Percentiles rank a stretch among this genome's conserved stretches.
These are phyloP conservation scores for Axinella damicornis DNA, from an alignment of 37 sponge, comb jelly and placozoan genomes.

Conservation along the genomic window DNA sequence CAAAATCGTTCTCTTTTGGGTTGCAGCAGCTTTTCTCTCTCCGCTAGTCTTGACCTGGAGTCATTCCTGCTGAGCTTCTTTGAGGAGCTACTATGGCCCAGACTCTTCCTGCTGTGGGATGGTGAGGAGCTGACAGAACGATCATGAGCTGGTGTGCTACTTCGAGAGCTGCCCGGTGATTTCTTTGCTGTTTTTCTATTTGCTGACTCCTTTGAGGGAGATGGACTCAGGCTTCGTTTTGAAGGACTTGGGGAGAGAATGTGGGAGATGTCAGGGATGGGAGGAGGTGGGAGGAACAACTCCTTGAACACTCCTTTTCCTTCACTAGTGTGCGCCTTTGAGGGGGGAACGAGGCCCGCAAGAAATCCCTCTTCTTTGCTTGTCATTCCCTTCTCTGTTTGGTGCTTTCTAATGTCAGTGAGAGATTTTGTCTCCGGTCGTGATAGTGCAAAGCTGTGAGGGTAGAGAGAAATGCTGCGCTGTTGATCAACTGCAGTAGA, in stretches of 20 bases:
- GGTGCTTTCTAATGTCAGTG: not conserved
- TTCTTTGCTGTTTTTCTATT: not conserved
- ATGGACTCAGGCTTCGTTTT: not conserved
- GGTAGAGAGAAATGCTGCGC: not conserved
- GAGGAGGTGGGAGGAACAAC: conserved; percentile 65
- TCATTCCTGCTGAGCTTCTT: not conserved
- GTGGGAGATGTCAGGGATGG: conserved; percentile 10
- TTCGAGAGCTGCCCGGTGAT: not conserved
- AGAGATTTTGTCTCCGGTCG: conserved; percentile 2
- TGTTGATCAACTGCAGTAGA: not conserved
- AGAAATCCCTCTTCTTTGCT: conserved; percentile 1
- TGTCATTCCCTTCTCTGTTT: not conserved
- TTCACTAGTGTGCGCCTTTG: not conserved
- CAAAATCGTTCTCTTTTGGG: conserved; percentile 34
- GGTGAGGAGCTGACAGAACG: not conserved
- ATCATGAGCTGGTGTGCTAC: not conserved
- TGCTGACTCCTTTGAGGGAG: not conserved
- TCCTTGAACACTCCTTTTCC: conserved; percentile 49
- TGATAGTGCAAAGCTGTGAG: not conserved
- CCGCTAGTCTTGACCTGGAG: not conserved
- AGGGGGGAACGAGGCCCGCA: not conserved
- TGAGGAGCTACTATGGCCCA: not conserved
- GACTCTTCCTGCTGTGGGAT: not conserved
- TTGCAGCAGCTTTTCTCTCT: conserved; percentile 29
- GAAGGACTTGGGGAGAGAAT: not conserved